phyloP scores from a whole-genome alignment of 2,888 invertebrate genomes.

The Archaeoteleia sp. region DNA sequence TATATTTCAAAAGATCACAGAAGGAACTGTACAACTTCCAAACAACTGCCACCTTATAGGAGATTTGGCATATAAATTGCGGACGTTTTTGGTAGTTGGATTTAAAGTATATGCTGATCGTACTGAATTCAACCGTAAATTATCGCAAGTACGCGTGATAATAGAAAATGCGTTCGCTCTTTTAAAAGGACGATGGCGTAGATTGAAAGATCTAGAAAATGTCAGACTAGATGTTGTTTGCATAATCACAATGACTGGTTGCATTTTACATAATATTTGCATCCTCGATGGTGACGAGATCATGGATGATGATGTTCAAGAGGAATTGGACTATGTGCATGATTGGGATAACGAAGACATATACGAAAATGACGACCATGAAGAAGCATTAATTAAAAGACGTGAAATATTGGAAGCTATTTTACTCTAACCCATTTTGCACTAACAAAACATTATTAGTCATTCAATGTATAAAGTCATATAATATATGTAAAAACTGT shows the following conservation, averaged over 20 bases:
- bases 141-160: slow-evolving; percentile 14
- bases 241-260: slow-evolving; percentile 11
- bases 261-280: slow-evolving; percentile 23
- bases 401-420: no score
- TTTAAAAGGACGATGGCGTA: slow-evolving; percentile 28
- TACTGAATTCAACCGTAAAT: slow-evolving; percentile 16
- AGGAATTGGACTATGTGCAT: no score
- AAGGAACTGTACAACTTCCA: background rate
- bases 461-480: no score
- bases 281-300: background rate
- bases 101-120: slow-evolving; percentile 21
- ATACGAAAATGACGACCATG: no score
- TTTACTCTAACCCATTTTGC: no score
- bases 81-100: slow-evolving; percentile 6
- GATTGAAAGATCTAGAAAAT: slow-evolving; percentile 15
- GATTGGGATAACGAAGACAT: no score
- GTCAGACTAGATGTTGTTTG: slow-evolving; percentile 1
- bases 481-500: no score
- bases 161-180: slow-evolving; percentile 24
- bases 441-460: no score
- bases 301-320: background rate
- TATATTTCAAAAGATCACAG: slow-evolving; percentile 1
- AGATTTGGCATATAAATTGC: slow-evolving; percentile 23
- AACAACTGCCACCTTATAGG: no score
- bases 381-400: no score